Evolutionary conservation across 1,140 invertebrate species (phyloP), one percentile per base, ranked within the genome.

Genomic region (Drosophila nebulosa): DNA sequence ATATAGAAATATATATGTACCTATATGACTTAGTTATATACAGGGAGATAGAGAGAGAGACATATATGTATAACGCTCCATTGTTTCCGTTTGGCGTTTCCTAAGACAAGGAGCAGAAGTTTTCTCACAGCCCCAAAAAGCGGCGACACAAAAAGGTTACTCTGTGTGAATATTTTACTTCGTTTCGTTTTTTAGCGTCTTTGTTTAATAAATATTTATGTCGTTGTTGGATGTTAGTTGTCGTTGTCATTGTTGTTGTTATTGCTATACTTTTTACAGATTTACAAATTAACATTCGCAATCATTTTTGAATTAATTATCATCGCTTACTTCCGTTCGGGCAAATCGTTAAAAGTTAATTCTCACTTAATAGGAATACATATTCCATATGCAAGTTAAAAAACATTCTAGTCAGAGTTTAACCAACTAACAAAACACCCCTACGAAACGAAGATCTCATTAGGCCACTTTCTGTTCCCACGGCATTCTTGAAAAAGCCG

Each of bases 101-200:
- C 50, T 53, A 64, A 27, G 64, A 21, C 39, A 67, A 76, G 83
- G 83, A 83, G 77, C 62, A 83, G 68, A 83, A 83, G 16, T 83
- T 83, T 88, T 88, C 83, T 79, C 83, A 88, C 83, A 88, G 83
- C 79, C 72, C 84, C 84, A 72, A 83, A 83, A 83, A 61, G 56
- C 64, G 52, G 36, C 61, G 56, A 63, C 58, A 46, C 39, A 46
- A 46, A 64, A 56, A 50, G 32, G 36, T 36, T 63, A 60, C 64
- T 53, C 53, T 60, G 65, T 86, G 83, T 66, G 83, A 86, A 86
- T 35, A 42, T 61, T 46, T 46, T 46, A n/a, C 30, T 21, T 21
- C 39, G 39, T 46, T 46, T 46, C 39, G 18, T 21, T 42, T 75
- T 78, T 69, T 69, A 70, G 55, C 63, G 39, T 73, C 79, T 86